phyloP scores from a whole-genome alignment of 2,888 invertebrate genomes.

The Lithosia quadra region DNA sequence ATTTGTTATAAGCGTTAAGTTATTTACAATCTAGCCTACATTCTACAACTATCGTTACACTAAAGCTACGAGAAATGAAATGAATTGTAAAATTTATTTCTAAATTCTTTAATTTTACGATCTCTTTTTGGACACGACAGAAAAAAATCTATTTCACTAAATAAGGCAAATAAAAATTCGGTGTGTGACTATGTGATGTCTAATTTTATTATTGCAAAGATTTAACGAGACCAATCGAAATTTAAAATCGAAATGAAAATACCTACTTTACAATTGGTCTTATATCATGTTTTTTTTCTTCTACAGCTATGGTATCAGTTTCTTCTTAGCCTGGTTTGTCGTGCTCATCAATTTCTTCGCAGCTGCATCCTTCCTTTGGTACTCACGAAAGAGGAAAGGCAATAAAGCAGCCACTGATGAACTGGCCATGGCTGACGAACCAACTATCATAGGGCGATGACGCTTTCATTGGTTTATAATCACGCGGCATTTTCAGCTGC shows the following conservation, averaged over 20 bases:
- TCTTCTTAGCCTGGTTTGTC: constrained; percentile 92
- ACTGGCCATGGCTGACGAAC: constrained; percentile 94
- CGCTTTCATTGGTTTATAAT: constrained; percentile 58
- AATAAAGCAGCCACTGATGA: constrained; percentile 94
- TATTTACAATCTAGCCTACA: not conserved
- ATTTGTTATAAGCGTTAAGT: constrained; percentile 4
- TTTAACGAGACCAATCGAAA: too few species aligned
- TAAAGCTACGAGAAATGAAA: not conserved
- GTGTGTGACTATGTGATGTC: not conserved
- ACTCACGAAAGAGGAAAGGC: constrained; percentile 94
- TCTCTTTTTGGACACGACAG: not conserved
- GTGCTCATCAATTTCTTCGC: constrained; percentile 90
- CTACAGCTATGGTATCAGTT: constrained; percentile 90
- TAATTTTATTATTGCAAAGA: not conserved
- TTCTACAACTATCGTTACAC: not conserved
- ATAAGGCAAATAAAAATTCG: not conserved
- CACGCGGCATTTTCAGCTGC: constrained; percentile 59
- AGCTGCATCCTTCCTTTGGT: constrained; percentile 91
- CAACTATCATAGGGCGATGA: constrained; percentile 92
- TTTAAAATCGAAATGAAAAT: too few species aligned
- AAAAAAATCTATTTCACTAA: not conserved
- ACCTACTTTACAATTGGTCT: not conserved
- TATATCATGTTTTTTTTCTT: constrained; percentile 22
- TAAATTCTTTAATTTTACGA: not conserved
- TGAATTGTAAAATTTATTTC: too few species aligned